Base-by-base conservation (phyloP, 2,888 invertebrate species). In the Lithophane semibrunnea region DNA sequence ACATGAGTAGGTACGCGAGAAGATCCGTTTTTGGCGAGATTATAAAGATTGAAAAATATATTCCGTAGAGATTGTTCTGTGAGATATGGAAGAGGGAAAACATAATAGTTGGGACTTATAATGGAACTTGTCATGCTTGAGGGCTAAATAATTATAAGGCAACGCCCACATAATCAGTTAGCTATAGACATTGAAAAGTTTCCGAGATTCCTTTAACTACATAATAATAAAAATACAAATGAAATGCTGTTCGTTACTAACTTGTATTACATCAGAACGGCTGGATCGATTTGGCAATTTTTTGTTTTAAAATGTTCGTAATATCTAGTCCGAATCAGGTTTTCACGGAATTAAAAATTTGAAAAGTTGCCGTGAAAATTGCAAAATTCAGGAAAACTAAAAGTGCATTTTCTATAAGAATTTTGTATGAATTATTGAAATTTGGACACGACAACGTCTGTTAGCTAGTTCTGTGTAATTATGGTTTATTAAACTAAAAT, bases 391-490 rank as follows among this genome's bases (percentile, higher is more conserved):
- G 56, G n/a, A 56, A 56, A 56, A 56, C n/a, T n/a, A 1, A n/a
- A n/a, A n/a, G 12, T n/a, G 56, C 12, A 56, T 56, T 56, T n/a
- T 24, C n/a, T 24, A 24, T 12, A 2, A 12, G n/a, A 12, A n/a
- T n/a, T 56, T 56, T 56, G 12, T 56, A 56, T n/a, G 10, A 12
- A n/a, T 56, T n/a, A 56, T 56, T n/a, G 54, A n/a, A 10, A 56
- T 52, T 52, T 21, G n/a, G 10, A 12, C 10, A n/a, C 2, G 1
- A 12, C 10, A 54, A 54, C 5, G n/a, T 56, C 4, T 56, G n/a
- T n/a, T n/a, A 56, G 4, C 56, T 12, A 56, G 56, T 70, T 56
- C 44, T 47, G 73, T 73, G 29, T 44, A 74, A 74, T 74, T 29
- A 54, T 37, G 10, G 54, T 54, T n/a, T n/a, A n/a, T n/a, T 37